These are phyloP conservation scores for Nannobrachium achirus DNA, from an alignment of 2,113 vertebrate species.

Conservation along the genomic window DNA sequence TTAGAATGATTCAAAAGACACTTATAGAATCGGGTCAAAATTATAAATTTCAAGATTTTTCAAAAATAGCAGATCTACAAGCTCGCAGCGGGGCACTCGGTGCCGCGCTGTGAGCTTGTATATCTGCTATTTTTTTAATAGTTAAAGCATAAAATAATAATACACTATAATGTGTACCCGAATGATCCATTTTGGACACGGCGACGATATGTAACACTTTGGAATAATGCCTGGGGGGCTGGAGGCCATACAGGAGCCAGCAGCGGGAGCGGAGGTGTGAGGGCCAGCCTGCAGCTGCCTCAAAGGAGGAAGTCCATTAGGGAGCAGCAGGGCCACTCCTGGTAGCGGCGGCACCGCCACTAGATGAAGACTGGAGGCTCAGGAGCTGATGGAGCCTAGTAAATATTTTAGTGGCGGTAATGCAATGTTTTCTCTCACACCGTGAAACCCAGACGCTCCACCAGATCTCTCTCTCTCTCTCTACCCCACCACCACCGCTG, in stretches of 20 bases:
- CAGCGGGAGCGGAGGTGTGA: constrained; percentile 18
- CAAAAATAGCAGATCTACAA: no score
- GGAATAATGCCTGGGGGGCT: no score
- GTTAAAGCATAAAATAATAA: no score
- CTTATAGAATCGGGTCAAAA: no score
- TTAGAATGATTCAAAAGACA: no score
- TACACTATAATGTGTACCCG: no score
- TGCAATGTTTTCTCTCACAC: constrained; percentile 49
- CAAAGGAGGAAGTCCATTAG: constrained; percentile 56
- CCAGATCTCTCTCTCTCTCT: constrained; percentile 19
- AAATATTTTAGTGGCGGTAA: constrained; percentile 65
- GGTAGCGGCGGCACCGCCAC: constrained; percentile 43
- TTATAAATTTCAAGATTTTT: no score
- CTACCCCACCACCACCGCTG: constrained; percentile 27
- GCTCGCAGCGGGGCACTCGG: no score
- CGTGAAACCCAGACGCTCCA: neutral
- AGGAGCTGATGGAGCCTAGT: constrained; percentile 49
- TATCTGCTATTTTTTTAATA: no score
- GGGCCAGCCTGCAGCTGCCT: constrained; percentile 10
- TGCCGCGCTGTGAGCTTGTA: no score
- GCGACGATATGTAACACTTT: no score
- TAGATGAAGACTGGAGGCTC: constrained; percentile 39
- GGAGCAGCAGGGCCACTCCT: constrained; percentile 47
- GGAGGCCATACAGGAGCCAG: neutral
- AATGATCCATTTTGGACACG: no score